Evolutionary conservation across 2,113 vertebrate genomes (phyloP), one percentile per base, ranked within the genome.

Genomic region (Notiomystis cincta): DNA sequence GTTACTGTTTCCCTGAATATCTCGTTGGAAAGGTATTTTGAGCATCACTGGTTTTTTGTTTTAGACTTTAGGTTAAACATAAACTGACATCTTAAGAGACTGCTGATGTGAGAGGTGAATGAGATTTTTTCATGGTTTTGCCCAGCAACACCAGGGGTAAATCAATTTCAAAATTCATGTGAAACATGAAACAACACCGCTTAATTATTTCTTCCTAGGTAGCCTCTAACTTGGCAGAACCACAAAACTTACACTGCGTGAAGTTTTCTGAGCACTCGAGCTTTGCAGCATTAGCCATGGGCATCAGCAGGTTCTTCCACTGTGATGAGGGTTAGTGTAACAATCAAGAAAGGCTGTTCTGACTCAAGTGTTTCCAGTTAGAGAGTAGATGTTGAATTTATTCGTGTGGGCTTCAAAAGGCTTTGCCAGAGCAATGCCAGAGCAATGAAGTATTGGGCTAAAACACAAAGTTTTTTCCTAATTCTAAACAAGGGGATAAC

Each of bases 131-230:
- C 6, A 5, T 4, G 2, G 58, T 58, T 70, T 73, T 50, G 57
- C 30, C 21, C 30, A 73, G 35, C 33, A 90, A 51, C 42, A 85
- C 24, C 50, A 77, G 84, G 27, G 60, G 71, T 78, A 95, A 96
- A 92, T 78, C 44, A 86, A 83, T 83, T 91, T 96, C 56, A 90
- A 95, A 96, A 93, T 84, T 93, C 13, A 67, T 47, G n/a, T 28
- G 53, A 69, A 93, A 87, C 53, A 89, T 73, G 89, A 67, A 83
- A 82, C 44, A 87, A 6, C 20, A 90, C 23, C 0, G 1, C 57
- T 70, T 92, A 76, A 87, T 93, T 90, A 83, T 87, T 95, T 95
- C 82, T 81, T 90, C 85, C 90, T 87, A 82, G 53, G 89, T 80
- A 94, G 54, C 50, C 56, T 76, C 33, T 76, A 71, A 53, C 66